Conservation (phyloP, 2,113 vertebrate species). For the Ariopsis seemanni region DNA sequence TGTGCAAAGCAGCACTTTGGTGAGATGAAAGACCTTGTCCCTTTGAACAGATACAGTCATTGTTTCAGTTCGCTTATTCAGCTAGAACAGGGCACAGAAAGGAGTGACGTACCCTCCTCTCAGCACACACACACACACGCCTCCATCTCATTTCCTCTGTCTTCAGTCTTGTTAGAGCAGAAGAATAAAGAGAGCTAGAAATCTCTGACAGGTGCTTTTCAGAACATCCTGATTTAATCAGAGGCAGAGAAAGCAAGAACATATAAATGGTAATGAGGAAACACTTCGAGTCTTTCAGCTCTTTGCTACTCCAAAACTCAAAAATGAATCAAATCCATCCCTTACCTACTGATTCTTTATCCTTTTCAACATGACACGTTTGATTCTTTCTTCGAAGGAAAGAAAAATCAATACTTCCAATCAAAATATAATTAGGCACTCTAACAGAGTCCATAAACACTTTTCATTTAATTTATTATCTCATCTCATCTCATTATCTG, state of each 20-base stretch:
- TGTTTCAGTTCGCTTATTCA: slow-evolving; percentile 63
- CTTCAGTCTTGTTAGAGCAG: slow-evolving; percentile 49
- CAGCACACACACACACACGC: slow-evolving; percentile 44
- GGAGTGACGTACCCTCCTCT: slow-evolving; percentile 57
- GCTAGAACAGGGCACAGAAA: slow-evolving; percentile 60
- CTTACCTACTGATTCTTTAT: neutral
- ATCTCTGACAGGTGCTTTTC: slow-evolving; percentile 61
- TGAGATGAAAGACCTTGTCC: slow-evolving; percentile 41
- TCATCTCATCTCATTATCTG: no score
- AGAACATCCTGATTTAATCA: slow-evolving; percentile 66
- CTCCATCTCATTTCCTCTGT: slow-evolving; percentile 57
- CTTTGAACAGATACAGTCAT: slow-evolving; percentile 55
- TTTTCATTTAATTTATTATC: neutral
- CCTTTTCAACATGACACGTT: neutral
- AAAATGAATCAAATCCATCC: slow-evolving; percentile 3
- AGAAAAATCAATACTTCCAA: slow-evolving; percentile 19
- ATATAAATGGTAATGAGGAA: slow-evolving; percentile 65
- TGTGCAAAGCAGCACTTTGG: slow-evolving; percentile 23
- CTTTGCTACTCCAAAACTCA: slow-evolving; percentile 17
- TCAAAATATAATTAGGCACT: slow-evolving; percentile 37
- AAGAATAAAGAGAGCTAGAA: slow-evolving; percentile 61
- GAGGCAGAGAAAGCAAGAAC: slow-evolving; percentile 52
- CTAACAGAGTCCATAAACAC: neutral
- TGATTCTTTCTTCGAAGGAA: neutral
- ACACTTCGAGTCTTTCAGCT: slow-evolving; percentile 53